Percentiles rank a stretch among this genome's conserved stretches.
These are phyloP conservation scores for Gracilinanus agilis DNA, from an alignment of 2,113 vertebrate species.

Conservation along the genomic window DNA sequence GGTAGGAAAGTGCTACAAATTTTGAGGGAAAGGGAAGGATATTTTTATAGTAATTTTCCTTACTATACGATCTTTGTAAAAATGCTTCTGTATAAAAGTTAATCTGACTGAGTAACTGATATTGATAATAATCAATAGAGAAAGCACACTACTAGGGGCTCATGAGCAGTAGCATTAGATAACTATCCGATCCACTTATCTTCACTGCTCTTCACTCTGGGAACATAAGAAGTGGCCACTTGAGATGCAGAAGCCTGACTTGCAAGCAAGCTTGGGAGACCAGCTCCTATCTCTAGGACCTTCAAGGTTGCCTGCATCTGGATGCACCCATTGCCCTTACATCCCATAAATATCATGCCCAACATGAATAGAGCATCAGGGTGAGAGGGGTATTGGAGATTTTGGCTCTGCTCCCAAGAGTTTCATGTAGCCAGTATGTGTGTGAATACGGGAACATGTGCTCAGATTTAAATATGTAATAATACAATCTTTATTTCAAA, in stretches of 20 bases:
- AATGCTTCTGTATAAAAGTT: not conserved
- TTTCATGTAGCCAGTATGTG: not conserved
- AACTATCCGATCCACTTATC: not conserved
- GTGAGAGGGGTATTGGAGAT: not conserved
- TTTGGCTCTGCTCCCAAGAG: not conserved
- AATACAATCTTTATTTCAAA: not conserved
- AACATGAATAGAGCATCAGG: not conserved
- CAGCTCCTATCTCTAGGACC: not conserved
- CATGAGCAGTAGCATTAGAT: not conserved
- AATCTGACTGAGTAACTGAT: not conserved
- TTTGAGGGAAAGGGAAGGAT: not conserved
- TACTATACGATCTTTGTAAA: not conserved
- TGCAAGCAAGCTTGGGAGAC: too few relatives aligned
- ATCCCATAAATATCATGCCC: not conserved
- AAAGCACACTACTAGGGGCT: not conserved
- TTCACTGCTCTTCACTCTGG: not conserved
- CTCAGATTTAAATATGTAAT: not conserved
- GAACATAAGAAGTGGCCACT: not conserved
- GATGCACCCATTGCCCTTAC: not conserved
- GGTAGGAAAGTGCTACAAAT: not conserved
- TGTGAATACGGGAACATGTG: not conserved
- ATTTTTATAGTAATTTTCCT: rapidly evolving
- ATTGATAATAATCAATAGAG: not conserved
- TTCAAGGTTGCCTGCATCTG: not conserved
- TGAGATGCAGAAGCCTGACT: not conserved